Evolutionary conservation across 2,113 vertebrate genomes (phyloP).

Genomic region (Cinclus cinclus): DNA sequence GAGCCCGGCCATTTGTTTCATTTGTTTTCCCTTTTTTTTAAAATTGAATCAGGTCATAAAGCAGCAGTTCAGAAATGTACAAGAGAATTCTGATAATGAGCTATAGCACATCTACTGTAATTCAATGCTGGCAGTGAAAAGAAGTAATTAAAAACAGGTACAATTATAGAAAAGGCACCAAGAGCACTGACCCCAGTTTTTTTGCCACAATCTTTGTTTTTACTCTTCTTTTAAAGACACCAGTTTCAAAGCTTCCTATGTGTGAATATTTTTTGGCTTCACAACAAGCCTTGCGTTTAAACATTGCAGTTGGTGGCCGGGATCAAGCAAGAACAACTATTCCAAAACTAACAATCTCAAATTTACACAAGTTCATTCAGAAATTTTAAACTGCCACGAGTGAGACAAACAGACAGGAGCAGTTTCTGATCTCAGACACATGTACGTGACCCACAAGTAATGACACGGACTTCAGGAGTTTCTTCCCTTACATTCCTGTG

Average conservation of each 20-base stretch:
- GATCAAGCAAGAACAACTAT: conserved; percentile 67
- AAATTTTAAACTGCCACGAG: conserved; percentile 63
- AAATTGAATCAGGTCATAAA: conserved; percentile 67
- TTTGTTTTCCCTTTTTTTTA: not conserved
- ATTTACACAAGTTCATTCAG: conserved; percentile 64
- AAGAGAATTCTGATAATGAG: conserved; percentile 75
- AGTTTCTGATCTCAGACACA: conserved; percentile 40
- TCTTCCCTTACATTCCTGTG: not conserved
- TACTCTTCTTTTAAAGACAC: conserved; percentile 75
- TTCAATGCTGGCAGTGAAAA: conserved; percentile 83
- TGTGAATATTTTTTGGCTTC: conserved; percentile 79
- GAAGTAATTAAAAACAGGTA: conserved; percentile 83
- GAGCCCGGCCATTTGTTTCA: conserved; percentile 45
- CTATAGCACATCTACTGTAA: conserved; percentile 74
- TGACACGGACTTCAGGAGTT: not conserved
- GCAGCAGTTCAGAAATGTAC: conserved; percentile 77
- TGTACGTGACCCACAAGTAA: not conserved
- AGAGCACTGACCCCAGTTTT: conserved; percentile 83
- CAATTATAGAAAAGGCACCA: conserved; percentile 85
- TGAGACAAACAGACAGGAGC: not conserved
- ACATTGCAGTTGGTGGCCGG: conserved; percentile 71
- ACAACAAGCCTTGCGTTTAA: conserved; percentile 73
- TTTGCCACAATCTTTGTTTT: conserved; percentile 73
- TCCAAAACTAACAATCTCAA: conserved; percentile 46
- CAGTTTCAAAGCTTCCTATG: conserved; percentile 77